A percentile compares a stretch with the other conserved stretches of the same genome.
Conservation (phyloP, 2,888 invertebrate genomes). For the Ptychoptera albimana region DNA sequence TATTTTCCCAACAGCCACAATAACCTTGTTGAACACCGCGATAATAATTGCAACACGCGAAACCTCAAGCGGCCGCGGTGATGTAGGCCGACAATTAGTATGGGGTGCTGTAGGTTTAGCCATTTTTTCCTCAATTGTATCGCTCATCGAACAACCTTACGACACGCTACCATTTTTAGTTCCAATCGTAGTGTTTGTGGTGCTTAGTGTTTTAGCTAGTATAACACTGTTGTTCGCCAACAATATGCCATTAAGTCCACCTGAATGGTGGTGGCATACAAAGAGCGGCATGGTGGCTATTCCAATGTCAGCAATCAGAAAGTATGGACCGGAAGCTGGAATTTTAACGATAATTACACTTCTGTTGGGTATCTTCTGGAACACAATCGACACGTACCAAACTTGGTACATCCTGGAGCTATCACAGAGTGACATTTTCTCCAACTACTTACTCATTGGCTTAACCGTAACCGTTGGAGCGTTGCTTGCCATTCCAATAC, state of each 20-base stretch:
- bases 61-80: conserved; percentile 62
- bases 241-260: conserved; percentile 62
- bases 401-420: conserved; percentile 34
- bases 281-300: conserved; percentile 57
- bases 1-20: conserved; percentile 55
- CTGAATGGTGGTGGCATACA: conserved; percentile 82
- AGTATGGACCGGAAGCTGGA: conserved; percentile 58
- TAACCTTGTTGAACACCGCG: conserved; percentile 55
- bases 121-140: conserved; percentile 1
- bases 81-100: conserved; percentile 62
- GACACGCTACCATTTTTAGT: conserved; percentile 16
- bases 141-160: background rate
- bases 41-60: conserved; percentile 71
- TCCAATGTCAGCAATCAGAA: conserved; percentile 63
- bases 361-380: conserved; percentile 62
- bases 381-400: conserved; percentile 61
- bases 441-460: conserved; percentile 26
- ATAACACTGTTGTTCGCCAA: conserved; percentile 34
- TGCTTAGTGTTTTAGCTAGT: conserved; percentile 39
- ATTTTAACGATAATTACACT: conserved; percentile 52
- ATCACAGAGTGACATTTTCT: background rate
- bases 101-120: conserved; percentile 50
- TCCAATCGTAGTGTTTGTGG: conserved; percentile 18
- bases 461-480: conserved; percentile 22
- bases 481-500: conserved; percentile 49